These are phyloP conservation scores for Psittacula derbiana DNA, from an alignment of 2,797 vertebrate genomes.

Conservation along the genomic window DNA sequence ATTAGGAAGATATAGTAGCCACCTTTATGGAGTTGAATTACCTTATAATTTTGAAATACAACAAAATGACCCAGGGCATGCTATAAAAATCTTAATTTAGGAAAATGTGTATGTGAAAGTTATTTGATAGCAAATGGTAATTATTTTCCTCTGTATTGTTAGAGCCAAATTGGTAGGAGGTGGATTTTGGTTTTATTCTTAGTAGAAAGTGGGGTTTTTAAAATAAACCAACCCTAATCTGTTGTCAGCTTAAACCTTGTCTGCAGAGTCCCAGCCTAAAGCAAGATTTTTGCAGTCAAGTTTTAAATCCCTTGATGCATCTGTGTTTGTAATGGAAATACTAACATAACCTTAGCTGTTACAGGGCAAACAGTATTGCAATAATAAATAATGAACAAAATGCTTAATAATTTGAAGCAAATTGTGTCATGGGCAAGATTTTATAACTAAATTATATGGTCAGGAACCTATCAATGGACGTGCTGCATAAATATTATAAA, in stretches of 20 bases:
- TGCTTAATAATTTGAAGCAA: conserved; percentile 49
- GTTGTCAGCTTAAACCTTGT: conserved; percentile 14
- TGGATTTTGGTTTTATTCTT: conserved; percentile 32
- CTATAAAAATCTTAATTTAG: conserved; percentile 45
- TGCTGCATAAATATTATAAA: conserved; percentile 46
- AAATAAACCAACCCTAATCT: not conserved
- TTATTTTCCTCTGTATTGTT: conserved; percentile 7
- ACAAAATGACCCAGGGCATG: conserved; percentile 25
- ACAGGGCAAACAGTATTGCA: conserved; percentile 31
- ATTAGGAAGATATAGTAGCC: not conserved
- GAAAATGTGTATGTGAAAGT: not conserved
- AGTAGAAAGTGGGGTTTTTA: not conserved
- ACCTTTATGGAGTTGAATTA: conserved; percentile 12
- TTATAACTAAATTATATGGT: conserved; percentile 50
- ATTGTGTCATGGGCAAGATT: conserved; percentile 27
- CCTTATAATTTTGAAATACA: conserved; percentile 50
- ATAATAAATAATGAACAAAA: conserved; percentile 61
- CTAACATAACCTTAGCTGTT: conserved; percentile 34
- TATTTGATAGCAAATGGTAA: conserved; percentile 19
- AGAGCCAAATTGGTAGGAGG: not conserved
- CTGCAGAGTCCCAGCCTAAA: conserved; percentile 34
- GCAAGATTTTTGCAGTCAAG: conserved; percentile 25
- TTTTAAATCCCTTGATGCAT: conserved; percentile 48
- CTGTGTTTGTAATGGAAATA: conserved; percentile 42
- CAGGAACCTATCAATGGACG: not conserved